Percentiles rank a stretch among this genome's conserved stretches.
Evolutionary conservation across 2,113 vertebrate species (phyloP).

Genomic region (Redunca redunca): DNA sequence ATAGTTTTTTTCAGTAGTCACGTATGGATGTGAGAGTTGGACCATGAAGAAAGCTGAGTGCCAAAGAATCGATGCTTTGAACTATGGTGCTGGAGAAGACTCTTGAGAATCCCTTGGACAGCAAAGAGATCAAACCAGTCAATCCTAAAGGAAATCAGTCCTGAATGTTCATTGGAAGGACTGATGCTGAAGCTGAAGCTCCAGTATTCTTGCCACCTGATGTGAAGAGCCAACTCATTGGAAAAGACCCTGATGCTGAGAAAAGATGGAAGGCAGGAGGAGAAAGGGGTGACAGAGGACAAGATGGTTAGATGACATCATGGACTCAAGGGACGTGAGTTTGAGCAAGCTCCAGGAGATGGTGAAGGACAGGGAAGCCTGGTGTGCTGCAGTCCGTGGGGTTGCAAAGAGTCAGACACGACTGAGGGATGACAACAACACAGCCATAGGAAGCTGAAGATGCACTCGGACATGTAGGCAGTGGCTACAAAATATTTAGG

Average conservation of each 20-base stretch:
- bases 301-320: neutral
- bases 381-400: neutral
- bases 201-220: neutral
- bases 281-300: neutral
- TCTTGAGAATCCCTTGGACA: neutral
- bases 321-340: neutral
- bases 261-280: neutral
- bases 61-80: neutral
- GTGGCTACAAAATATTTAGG: accelerated
- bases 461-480: accelerated
- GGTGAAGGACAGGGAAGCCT: neutral
- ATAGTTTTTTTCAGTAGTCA: neutral
- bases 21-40: neutral
- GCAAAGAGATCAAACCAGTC: neutral
- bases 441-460: neutral
- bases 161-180: neutral
- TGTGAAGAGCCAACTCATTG: neutral
- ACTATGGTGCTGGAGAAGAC: neutral
- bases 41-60: neutral
- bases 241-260: neutral
- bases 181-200: neutral
- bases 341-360: neutral
- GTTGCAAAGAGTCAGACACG: neutral
- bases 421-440: neutral
- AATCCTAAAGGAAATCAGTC: neutral